Evolutionary conservation across 2,113 vertebrate genomes (phyloP), one percentile per base, ranked within the genome.

Genomic region (Acanthisitta chloris): DNA sequence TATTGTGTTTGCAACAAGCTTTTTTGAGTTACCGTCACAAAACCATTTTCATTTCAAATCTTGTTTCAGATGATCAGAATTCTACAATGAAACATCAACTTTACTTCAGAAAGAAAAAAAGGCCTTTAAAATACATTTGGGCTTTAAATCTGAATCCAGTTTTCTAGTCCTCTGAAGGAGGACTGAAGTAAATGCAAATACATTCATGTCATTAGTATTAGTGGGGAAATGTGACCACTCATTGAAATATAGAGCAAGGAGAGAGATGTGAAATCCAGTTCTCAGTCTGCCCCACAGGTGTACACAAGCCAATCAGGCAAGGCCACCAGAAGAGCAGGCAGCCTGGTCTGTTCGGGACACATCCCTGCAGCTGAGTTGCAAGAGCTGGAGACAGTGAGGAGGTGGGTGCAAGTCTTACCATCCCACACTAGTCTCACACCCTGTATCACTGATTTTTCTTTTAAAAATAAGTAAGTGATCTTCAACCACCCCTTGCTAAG

Each of bases 361-460:
- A 24, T 40, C 24, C n/a, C n/a, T 2, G 0, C n/a, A 36, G 4
- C 33, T 28, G 7, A 1, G 0, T 17, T 51, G 55, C 26, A 31
- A 18, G 16, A n/a, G 38, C 20, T 71, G 42, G 36, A 78, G 16
- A 51, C 2, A 12, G 8, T 0, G 0, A 52, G 21, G 10, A 28
- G 11, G 11, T 11, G 4, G 19, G 11, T 33, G 16, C 3, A 1
- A 51, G 26, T 31, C 12, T 79, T 17, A 17, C 8, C 3, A 1
- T 1, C 31, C 5, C 9, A 11, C 14, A 1, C 17, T 19, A 55
- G 17, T 17, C 40, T 79, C 17, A 23, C 12, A 14, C 2, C 31
- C 17, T 4, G 1, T 9, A 19, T 20, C 28, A 48, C 3, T 17
- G 12, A 12, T 16, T 42, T 48, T 74, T 62, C 29, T 70, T 33